These are phyloP conservation scores for Diprion similis DNA, from an alignment of 1,140 invertebrate species.

Conservation along the genomic window DNA sequence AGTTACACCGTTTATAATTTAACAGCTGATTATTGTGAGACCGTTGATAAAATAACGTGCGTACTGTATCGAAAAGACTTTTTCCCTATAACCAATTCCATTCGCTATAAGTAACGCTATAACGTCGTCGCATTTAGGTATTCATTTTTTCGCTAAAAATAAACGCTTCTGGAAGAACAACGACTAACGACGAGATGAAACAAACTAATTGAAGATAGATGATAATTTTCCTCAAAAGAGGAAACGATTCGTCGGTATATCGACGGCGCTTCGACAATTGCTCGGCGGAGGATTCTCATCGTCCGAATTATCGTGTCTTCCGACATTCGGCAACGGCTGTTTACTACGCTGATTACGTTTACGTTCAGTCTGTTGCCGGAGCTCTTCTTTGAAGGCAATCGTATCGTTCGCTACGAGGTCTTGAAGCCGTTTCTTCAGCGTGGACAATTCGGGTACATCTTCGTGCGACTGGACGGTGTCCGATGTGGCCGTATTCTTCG, in stretches of 20 bases:
- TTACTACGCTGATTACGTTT: conserved; percentile 33
- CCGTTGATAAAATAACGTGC: too few relatives aligned
- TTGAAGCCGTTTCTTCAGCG: conserved; percentile 56
- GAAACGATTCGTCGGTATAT: conserved; percentile 40
- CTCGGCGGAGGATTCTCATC: conserved; percentile 52
- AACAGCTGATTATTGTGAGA: too few relatives aligned
- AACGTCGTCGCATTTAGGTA: too few relatives aligned
- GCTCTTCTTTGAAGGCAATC: conserved; percentile 39
- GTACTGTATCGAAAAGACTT: too few relatives aligned
- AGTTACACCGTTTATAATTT: too few relatives aligned
- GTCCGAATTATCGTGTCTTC: conserved; percentile 45
- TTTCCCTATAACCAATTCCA: too few relatives aligned
- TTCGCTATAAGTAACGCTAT: too few relatives aligned
- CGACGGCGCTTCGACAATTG: conserved; percentile 44
- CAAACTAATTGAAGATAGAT: not conserved
- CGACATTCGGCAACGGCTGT: conserved; percentile 21
- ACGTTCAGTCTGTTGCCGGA: conserved; percentile 49
- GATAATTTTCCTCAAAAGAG: conserved; percentile 30
- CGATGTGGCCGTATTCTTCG: conserved; percentile 35
- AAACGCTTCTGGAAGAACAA: not conserved
- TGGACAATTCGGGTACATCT: conserved; percentile 47
- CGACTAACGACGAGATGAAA: not conserved
- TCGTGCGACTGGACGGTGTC: conserved; percentile 38
- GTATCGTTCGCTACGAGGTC: conserved; percentile 59
- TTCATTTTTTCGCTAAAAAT: too few relatives aligned